Evolutionary conservation across 2,888 invertebrate species (phyloP), one percentile per base, ranked within the genome.

Genomic region (Fragum whitleyi): DNA sequence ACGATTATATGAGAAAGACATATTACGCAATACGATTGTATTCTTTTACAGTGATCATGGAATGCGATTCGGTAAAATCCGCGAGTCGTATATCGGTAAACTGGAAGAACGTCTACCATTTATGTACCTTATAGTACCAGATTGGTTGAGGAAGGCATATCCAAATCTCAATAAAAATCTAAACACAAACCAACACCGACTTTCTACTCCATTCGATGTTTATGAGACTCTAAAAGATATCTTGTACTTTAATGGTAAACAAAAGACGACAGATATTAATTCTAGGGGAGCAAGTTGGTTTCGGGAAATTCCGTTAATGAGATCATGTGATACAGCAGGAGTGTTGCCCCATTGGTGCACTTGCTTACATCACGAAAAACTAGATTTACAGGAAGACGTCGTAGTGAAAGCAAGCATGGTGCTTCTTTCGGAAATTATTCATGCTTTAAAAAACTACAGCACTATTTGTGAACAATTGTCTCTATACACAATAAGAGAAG

Each of bases 311-410:
- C 96, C 97, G 0, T 93, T 92, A 39, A 95, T 95, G 74, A 95
- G 98, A 55, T 97, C 96, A 0, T 98, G 98, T 92, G 95, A 95
- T 72, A 94, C 95, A 77, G 97, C 98, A 0, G 96, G 95, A 0
- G 97, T 98, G 77, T 96, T 96, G 0, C 96, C 96, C 26, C 97
- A 97, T 92, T 98, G 97, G 96, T 98, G 98, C 93, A 97, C 97
- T 28, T 98, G 98, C 87, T 96, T 97, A 90, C 95, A 95, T 77
- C 96, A 96, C 72, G 94, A 94, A 69, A 95, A 95, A 85, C 91
- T 97, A 23, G 92, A 95, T 0, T 94, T 94, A 0, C 95, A 95
- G 39, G 95, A 96, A 85, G 88, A 93, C 0, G 92, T 94, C 11
- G 96, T 96, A 0, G 92, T 94, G 7, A 94, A 95, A 55, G 96